These are phyloP conservation scores for Rhimphoctona megacephalus DNA, from an alignment of 2,888 invertebrate species.

Conservation along the genomic window DNA sequence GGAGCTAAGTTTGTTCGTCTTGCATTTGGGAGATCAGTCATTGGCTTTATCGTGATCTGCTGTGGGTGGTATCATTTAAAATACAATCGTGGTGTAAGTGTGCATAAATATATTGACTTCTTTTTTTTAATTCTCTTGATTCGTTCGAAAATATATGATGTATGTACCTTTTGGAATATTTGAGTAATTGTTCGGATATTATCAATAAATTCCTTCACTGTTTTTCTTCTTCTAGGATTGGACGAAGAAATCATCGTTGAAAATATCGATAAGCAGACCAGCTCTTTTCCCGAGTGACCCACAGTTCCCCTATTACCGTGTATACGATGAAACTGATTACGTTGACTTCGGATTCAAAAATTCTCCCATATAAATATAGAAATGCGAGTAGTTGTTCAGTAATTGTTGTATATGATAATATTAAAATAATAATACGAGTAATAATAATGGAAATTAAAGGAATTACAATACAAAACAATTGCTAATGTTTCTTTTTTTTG, in stretches of 20 bases:
- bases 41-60: slow-evolving; percentile 86
- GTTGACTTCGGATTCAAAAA: slow-evolving; percentile 90
- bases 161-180: background rate
- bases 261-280: slow-evolving; percentile 86
- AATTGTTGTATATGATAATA: slow-evolving; percentile 29
- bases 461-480: background rate
- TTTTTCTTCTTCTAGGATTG: slow-evolving; percentile 87
- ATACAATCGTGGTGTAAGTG: slow-evolving; percentile 91
- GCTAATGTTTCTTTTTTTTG: background rate
- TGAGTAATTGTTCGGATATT: background rate
- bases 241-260: slow-evolving; percentile 92
- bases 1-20: slow-evolving; percentile 87
- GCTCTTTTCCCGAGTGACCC: slow-evolving; percentile 89
- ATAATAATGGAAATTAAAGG: slow-evolving; percentile 10
- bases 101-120: background rate
- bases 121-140: too few relatives aligned
- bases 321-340: slow-evolving; percentile 88
- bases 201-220: background rate
- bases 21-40: slow-evolving; percentile 88
- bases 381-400: slow-evolving; percentile 47
- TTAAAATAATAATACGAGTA: slow-evolving; percentile 30
- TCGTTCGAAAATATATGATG: too few relatives aligned
- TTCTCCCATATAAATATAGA: slow-evolving; percentile 77
- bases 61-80: slow-evolving; percentile 91
- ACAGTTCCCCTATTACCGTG: slow-evolving; percentile 88